Conservation (phyloP, 2,888 invertebrate species). For the Cataglyphis altisquamis region DNA sequence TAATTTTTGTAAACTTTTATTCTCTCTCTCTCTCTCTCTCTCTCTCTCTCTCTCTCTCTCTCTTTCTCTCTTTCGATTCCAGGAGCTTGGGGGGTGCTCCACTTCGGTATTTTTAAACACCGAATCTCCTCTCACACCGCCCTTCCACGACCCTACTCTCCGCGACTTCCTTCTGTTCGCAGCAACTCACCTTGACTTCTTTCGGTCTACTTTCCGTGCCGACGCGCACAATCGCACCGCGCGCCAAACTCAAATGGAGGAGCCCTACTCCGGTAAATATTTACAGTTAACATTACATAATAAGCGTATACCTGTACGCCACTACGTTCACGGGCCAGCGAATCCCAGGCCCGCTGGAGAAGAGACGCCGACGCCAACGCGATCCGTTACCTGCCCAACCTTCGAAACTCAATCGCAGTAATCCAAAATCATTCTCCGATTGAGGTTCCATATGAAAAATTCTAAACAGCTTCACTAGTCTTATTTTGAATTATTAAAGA, state of each 20-base stretch:
- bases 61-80: constrained; percentile 57
- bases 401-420: constrained; percentile 29
- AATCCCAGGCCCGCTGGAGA: constrained; percentile 53
- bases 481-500: background rate
- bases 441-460: background rate
- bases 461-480: background rate
- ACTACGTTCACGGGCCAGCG: constrained; percentile 66
- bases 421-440: constrained; percentile 20
- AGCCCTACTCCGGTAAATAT: constrained; percentile 80
- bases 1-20: background rate
- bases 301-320: constrained; percentile 71
- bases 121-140: constrained; percentile 63
- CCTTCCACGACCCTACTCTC: constrained; percentile 52
- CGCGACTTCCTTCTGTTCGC: constrained; percentile 34
- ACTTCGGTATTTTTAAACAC: constrained; percentile 82
- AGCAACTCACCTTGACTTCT: constrained; percentile 62
- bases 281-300: constrained; percentile 84
- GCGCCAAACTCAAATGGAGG: constrained; percentile 46
- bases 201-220: constrained; percentile 81
- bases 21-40: background rate
- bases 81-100: constrained; percentile 76
- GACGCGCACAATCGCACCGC: constrained; percentile 62
- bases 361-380: constrained; percentile 69
- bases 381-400: constrained; percentile 70
- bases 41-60: background rate